Conservation (phyloP, 2,888 invertebrate genomes). For the Dendrolimus pini region DNA sequence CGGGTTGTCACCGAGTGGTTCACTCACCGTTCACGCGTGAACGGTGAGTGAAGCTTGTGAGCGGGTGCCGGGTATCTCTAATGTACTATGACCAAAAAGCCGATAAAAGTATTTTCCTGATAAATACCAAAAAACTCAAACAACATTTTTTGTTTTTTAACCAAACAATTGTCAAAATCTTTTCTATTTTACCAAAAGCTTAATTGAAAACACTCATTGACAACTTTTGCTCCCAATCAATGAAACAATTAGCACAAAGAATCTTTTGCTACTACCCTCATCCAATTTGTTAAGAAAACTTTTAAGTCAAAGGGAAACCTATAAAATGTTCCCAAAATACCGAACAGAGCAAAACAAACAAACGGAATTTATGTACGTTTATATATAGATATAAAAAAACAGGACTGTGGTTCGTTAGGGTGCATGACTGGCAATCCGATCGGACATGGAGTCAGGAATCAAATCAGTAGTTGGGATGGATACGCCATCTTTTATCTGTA, state of each 20-base stretch:
- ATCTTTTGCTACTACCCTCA: conserved; percentile 8
- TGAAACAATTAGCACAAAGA: conserved; percentile 14
- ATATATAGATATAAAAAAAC: conserved; percentile 31
- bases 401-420: conserved; percentile 59
- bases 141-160: too few relatives aligned
- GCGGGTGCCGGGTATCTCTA: too few relatives aligned
- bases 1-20: too few relatives aligned
- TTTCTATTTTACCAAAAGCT: neutral
- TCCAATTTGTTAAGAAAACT: conserved; percentile 28
- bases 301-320: conserved; percentile 46
- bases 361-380: conserved; percentile 32
- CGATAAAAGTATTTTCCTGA: too few relatives aligned
- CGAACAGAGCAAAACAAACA: conserved; percentile 53
- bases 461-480: conserved; percentile 21
- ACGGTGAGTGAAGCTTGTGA: too few relatives aligned
- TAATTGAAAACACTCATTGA: conserved; percentile 3
- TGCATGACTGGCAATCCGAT: conserved; percentile 68
- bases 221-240: conserved; percentile 5
- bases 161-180: too few relatives aligned
- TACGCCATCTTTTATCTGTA: conserved; percentile 20
- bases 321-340: conserved; percentile 48
- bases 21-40: too few relatives aligned
- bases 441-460: conserved; percentile 14
- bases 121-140: too few relatives aligned
- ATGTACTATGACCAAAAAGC: too few relatives aligned